These are phyloP conservation scores for Vombatus ursinus DNA, from an alignment of 2,113 vertebrate species.

Conservation along the genomic window DNA sequence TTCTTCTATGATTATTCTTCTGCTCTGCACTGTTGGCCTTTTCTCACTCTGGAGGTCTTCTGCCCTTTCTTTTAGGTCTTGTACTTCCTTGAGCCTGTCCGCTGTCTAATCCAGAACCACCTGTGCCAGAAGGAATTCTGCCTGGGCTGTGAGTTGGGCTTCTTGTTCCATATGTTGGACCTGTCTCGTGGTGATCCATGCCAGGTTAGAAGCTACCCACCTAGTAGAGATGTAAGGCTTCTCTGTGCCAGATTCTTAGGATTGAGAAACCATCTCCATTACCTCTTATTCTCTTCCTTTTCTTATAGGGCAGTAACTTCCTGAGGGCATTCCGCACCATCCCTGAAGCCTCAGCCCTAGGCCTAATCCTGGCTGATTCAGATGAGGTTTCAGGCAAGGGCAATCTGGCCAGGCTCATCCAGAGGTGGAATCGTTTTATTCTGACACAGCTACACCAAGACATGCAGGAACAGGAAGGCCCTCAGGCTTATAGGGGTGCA, in stretches of 20 bases:
- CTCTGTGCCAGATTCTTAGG: background rate
- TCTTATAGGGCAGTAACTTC: constrained; percentile 95
- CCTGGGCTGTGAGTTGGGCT: constrained; percentile 96
- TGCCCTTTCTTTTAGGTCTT: constrained; percentile 85
- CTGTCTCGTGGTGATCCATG: constrained; percentile 97
- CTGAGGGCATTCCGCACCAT: constrained; percentile 98
- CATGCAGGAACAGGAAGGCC: constrained; percentile 96
- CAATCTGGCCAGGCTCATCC: constrained; percentile 93
- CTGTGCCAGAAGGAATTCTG: constrained; percentile 99
- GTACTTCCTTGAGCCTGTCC: constrained; percentile 96
- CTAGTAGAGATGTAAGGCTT: background rate
- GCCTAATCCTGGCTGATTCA: constrained; percentile 96
- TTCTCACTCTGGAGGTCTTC: background rate
- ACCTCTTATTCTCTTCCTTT: constrained; percentile 49
- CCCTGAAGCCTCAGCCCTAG: constrained; percentile 95
- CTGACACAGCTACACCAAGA: constrained; percentile 99
- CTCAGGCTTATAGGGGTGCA: constrained; percentile 94
- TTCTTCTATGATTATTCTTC: background rate
- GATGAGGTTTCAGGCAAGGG: constrained; percentile 97
- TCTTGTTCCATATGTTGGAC: constrained; percentile 99
- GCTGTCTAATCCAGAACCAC: constrained; percentile 98
- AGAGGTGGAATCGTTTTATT: constrained; percentile 99
- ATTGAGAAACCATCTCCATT: background rate
- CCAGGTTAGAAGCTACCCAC: constrained; percentile 84
- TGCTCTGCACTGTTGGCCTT: background rate